phyloP scores from a whole-genome alignment of 2,888 invertebrate species.

The Rambutsinella grinnellia region DNA sequence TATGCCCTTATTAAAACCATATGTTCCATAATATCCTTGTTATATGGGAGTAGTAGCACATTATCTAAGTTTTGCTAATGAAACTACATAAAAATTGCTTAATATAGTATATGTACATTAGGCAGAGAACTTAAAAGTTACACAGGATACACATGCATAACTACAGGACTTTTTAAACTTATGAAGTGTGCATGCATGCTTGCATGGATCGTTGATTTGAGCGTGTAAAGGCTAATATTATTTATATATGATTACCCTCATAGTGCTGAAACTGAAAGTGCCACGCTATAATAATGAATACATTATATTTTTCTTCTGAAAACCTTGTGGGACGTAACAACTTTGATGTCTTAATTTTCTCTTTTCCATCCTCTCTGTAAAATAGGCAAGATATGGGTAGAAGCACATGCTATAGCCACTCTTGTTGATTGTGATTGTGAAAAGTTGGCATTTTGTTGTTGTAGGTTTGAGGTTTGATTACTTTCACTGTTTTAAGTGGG shows the following conservation, averaged over 20 bases:
- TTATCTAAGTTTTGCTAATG: not conserved
- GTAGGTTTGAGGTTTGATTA: conserved; percentile 13
- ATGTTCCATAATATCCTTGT: not conserved
- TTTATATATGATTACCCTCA: not conserved
- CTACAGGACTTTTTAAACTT: not conserved
- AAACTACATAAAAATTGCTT: not conserved
- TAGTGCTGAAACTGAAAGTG: not conserved
- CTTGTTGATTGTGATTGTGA: not conserved
- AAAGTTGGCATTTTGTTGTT: conserved; percentile 17
- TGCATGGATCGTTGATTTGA: conserved; percentile 23
- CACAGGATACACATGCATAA: not conserved
- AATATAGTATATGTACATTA: not conserved
- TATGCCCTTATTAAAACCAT: not conserved
- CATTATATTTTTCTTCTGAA: conserved; percentile 3
- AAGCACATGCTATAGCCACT: not conserved
- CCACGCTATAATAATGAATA: conserved; percentile 22
- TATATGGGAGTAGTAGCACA: not conserved
- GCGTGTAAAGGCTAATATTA: not conserved
- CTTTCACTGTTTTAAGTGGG: conserved; percentile 13
- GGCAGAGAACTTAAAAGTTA: too few relatives aligned
- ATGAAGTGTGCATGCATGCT: conserved; percentile 19
- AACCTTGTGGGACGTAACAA: conserved; percentile 53
- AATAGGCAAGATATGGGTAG: not conserved
- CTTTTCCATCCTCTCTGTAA: conserved; percentile 25
- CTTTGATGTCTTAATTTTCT: conserved; percentile 64